These are phyloP conservation scores for Aphodius sticticus DNA, from an alignment of 2,888 invertebrate species.

Conservation along the genomic window DNA sequence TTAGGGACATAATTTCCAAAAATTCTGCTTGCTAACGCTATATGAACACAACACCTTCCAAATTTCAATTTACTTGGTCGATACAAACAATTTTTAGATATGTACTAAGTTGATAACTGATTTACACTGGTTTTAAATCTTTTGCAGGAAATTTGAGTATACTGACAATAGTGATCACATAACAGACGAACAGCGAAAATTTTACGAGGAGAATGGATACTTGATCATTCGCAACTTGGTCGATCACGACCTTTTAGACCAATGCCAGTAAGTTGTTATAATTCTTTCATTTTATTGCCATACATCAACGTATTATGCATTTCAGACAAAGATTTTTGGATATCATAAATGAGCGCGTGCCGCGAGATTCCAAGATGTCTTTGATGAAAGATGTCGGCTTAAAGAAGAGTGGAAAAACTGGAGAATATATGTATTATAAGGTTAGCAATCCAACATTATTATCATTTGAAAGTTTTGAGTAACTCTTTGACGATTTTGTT, in stretches of 20 bases:
- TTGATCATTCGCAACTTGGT: constrained; percentile 78
- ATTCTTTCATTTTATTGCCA: not conserved
- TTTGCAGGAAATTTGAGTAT: constrained; percentile 50
- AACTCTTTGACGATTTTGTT: not conserved
- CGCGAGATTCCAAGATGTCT: constrained; percentile 63
- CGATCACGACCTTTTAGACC: constrained; percentile 69
- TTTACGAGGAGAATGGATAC: constrained; percentile 84
- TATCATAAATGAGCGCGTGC: constrained; percentile 69
- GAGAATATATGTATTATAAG: constrained; percentile 77
- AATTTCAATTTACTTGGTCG: no score
- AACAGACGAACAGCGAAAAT: constrained; percentile 68
- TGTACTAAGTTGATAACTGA: not conserved
- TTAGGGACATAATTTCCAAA: no score
- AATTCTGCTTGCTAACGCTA: no score
- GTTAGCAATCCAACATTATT: constrained; percentile 48
- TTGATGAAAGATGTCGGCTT: constrained; percentile 75
- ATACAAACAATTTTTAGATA: no score
- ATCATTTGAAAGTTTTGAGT: not conserved
- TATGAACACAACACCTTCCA: no score
- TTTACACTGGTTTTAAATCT: not conserved
- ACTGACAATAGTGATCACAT: constrained; percentile 59
- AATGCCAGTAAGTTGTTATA: constrained; percentile 66
- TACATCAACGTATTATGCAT: constrained; percentile 33
- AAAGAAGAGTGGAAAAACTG: constrained; percentile 63
- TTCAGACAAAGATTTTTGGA: constrained; percentile 74